Base-by-base conservation (phyloP, 1,140 invertebrate species). In the Tetragonula clypearis region DNA sequence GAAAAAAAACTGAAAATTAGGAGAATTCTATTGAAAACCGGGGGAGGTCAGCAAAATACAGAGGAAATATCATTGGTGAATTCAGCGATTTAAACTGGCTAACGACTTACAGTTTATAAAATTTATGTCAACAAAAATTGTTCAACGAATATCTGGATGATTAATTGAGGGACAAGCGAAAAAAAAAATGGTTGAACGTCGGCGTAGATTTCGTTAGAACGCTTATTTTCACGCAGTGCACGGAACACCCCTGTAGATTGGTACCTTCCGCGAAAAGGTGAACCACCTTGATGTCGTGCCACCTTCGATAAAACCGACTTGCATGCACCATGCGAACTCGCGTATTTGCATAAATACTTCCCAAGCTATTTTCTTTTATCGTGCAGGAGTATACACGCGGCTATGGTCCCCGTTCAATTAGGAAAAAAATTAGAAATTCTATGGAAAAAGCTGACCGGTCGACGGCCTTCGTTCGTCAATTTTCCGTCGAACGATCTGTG, bases 261-360 rank as follows among this genome's bases (percentile, higher is more conserved):
- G 83, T 77, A 90, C 41, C 82, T 89, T 86, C 91, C 87, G 79
- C 49, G 71, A 79, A 84, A 86, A 79, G 86, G 86, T 92, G 85
- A 92, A 91, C 65, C 81, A 91, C 90, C 87, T 89, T 83, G 68
- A 77, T 81, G 79, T 69, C 77, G 53, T 87, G 73, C 77, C 35
- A 76, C 74, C 80, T 75, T 65, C 68, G 58, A 84, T 87, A 82
- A 68, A 89, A 49, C 23, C 9, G 53, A 86, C 71, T 88, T 77
- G 78, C 86, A 87, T 87, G 86, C 49, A 21, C 53, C 65, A 79
- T 86, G 81, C 72, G 23, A 80, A 69, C 17, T 21, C 78, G 65
- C 78, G 65, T 76, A 86, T 86, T 86, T 84, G 75, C 85, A 86
- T 86, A 86, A 86, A 82, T 86, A 86, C 69, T 86, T 69, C 55